Evolutionary conservation across 2,888 invertebrate genomes (phyloP).

Genomic region (Stegophylla sp.): DNA sequence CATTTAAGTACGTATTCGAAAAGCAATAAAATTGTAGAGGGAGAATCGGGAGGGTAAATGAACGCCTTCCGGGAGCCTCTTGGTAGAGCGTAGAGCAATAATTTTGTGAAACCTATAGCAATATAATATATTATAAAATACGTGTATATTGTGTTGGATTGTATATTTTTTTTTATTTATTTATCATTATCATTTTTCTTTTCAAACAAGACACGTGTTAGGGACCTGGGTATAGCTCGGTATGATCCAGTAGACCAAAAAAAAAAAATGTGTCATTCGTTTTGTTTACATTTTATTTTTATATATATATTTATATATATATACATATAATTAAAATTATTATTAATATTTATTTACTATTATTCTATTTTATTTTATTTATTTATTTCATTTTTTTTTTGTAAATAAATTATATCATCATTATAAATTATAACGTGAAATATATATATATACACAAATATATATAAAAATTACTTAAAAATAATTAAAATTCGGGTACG

Average conservation of each 20-base stretch:
- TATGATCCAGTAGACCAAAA: neutral
- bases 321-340: neutral
- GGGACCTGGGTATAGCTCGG: neutral
- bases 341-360: neutral
- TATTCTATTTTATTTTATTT: neutral
- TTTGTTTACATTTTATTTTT: slow-evolving; percentile 32
- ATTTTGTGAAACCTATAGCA: slow-evolving; percentile 55
- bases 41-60: slow-evolving; percentile 38
- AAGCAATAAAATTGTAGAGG: slow-evolving; percentile 59
- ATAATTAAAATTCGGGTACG: neutral
- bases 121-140: slow-evolving; percentile 15
- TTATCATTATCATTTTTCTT: neutral
- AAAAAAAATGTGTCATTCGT: neutral
- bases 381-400: slow-evolving; percentile 15
- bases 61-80: slow-evolving; percentile 38
- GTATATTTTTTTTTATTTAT: slow-evolving; percentile 12
- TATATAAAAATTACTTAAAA: neutral
- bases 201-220: neutral
- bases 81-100: slow-evolving; percentile 56
- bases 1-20: slow-evolving; percentile 56
- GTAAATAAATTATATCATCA: slow-evolving; percentile 14
- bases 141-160: neutral
- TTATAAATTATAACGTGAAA: neutral
- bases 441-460: too few species aligned
- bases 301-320: too few species aligned